Base-by-base conservation (phyloP, 2,113 vertebrate genomes). In the Corythoichthys intestinalis region DNA sequence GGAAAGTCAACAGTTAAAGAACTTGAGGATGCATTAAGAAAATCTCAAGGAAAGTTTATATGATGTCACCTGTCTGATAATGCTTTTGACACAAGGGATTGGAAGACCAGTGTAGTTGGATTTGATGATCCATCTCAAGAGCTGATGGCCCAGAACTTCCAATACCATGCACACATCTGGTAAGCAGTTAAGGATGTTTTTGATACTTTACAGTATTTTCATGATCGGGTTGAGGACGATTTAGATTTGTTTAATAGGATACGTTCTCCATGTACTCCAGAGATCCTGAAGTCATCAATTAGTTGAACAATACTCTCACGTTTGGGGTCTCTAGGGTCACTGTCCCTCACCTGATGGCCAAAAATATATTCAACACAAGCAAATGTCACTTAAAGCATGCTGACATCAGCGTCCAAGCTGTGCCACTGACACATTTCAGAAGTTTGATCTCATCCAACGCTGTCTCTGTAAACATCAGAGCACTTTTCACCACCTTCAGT, bases 151-250 rank as follows among this genome's bases (percentile, higher is more conserved):
- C 82, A 98, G 92, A 58, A 98, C 96, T 90, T 98, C 96, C 3
- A 98, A 94, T 74, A 98, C 95, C 96, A 98, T 98, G 86, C 96
- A 98, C 64, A 98, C 95, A 88, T 98, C 96, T 98, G 80, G 35
- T 9, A 15, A 69, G 4, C 67, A 38, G 12, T 71, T 82, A 73
- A 89, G 78, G 81, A 67, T 20, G 6, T 28, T 28, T 4, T 57
- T 70, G 15, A 37, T 15, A 13, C 2, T 0, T 1, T 4, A 50
- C 1, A 57, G n/a, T 0, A 41, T 7, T 49, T 61, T 39, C 1
- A 6, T 8, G 4, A 20, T 8, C 10, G 28, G 14, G 47, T 17
- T 53, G 20, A 4, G 6, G n/a, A 44, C 3, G 1, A 13, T 13
- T 49, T 12, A 15, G 48, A 41, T 14, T 34, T 38, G 41, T 48